These are phyloP conservation scores for Apamea epomidion DNA, from an alignment of 2,888 invertebrate species.

Conservation along the genomic window DNA sequence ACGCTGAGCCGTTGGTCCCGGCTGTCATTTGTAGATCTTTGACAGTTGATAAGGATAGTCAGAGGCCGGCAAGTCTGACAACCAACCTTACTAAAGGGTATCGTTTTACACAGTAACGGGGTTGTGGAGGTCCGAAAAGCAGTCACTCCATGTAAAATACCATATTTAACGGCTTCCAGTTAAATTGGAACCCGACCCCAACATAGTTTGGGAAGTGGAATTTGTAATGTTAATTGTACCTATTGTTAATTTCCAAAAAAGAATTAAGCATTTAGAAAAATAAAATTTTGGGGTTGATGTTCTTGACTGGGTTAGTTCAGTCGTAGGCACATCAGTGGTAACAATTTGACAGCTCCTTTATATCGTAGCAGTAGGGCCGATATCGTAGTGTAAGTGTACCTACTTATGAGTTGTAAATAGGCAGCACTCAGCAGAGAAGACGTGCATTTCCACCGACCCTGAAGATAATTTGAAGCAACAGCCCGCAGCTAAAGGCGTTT, in stretches of 20 bases:
- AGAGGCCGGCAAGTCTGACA: no score
- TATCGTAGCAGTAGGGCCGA: no score
- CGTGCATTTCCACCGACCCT: neutral
- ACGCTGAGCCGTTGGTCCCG: no score
- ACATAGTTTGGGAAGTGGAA: neutral
- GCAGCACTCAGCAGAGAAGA: neutral
- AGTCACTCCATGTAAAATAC: no score
- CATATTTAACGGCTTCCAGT: no score
- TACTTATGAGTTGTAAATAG: neutral
- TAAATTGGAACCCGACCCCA: no score
- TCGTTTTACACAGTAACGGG: no score
- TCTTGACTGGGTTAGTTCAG: neutral
- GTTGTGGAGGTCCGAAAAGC: no score
- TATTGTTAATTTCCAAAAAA: neutral
- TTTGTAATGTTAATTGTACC: neutral
- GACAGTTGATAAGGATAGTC: no score
- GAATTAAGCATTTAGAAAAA: neutral
- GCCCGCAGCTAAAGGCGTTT: neutral
- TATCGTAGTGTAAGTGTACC: neutral
- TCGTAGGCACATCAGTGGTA: neutral
- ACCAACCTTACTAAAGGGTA: no score
- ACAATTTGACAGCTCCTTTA: neutral
- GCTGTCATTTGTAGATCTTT: no score
- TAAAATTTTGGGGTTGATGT: neutral
- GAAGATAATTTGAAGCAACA: neutral